Percentiles rank a stretch among this genome's conserved stretches.
Evolutionary conservation across 2,113 vertebrate species (phyloP).

Genomic region (Thymallus thymallus): DNA sequence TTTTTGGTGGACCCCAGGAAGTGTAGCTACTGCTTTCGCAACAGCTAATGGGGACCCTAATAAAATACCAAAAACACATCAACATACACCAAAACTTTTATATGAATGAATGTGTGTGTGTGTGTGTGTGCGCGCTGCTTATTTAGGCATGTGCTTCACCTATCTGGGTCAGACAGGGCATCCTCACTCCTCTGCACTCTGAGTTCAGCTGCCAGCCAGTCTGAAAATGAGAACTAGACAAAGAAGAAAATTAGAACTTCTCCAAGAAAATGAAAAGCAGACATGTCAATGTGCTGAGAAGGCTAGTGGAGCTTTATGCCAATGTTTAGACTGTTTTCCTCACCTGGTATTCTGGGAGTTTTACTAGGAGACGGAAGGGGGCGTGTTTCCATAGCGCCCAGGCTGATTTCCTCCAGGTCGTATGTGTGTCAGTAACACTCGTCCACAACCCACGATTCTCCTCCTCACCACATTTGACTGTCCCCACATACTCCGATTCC

Average conservation of each 20-base stretch:
- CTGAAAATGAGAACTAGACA: slow-evolving; percentile 79
- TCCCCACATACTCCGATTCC: background rate
- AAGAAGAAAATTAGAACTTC: slow-evolving; percentile 3
- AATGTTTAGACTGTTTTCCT: background rate
- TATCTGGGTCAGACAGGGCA: slow-evolving; percentile 75
- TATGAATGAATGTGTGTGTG: background rate
- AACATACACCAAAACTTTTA: background rate
- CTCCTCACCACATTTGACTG: background rate
- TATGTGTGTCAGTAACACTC: slow-evolving; percentile 23
- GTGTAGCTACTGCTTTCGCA: too few species aligned
- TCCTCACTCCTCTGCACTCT: slow-evolving; percentile 75
- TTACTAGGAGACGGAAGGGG: slow-evolving; percentile 64
- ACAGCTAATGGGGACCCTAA: too few species aligned
- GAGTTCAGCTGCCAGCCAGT: slow-evolving; percentile 86
- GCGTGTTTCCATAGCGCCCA: slow-evolving; percentile 77
- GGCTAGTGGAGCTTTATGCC: background rate
- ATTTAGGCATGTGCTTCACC: slow-evolving; percentile 61
- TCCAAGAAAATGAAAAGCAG: too few species aligned
- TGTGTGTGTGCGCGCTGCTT: background rate
- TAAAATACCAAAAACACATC: slow-evolving; percentile 4
- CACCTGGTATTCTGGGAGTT: slow-evolving; percentile 49
- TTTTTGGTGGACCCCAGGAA: too few species aligned
- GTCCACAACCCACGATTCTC: slow-evolving; percentile 45
- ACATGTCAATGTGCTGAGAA: background rate
- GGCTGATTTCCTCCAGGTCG: slow-evolving; percentile 66